Evolutionary conservation across 2,113 vertebrate species (phyloP).

Genomic region (Chauna torquata): DNA sequence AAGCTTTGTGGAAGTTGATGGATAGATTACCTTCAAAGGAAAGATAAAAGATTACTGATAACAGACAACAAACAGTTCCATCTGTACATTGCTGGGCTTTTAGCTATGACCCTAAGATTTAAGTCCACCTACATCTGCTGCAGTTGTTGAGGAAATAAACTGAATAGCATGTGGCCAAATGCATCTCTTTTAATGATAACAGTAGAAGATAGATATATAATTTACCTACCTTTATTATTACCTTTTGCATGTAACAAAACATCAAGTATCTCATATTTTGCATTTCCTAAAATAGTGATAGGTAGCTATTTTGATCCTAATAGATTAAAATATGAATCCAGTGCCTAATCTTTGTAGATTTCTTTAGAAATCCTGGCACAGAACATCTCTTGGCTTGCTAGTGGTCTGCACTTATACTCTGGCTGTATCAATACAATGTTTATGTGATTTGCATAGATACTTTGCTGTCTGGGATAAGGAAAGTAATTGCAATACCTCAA

Average conservation of each 20-base stretch:
- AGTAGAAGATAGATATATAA: not conserved
- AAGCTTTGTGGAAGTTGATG: not conserved
- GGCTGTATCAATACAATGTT: not conserved
- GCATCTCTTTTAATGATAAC: not conserved
- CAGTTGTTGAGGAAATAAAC: not conserved
- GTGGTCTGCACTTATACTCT: not conserved
- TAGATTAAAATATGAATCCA: not conserved
- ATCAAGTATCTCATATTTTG: not conserved
- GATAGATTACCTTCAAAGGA: not conserved
- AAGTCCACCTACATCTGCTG: not conserved
- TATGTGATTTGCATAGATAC: not conserved
- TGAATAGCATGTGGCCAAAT: not conserved
- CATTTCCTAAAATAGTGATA: not conserved
- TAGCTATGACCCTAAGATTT: not conserved
- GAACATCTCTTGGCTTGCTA: not conserved
- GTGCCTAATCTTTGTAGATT: not conserved
- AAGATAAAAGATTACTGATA: slow-evolving; percentile 24
- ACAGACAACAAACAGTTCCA: not conserved
- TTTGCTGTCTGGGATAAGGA: not conserved
- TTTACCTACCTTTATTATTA: not conserved
- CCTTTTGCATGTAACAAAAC: not conserved
- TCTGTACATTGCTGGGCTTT: not conserved
- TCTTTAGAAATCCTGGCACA: not conserved
- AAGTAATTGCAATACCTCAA: not conserved
- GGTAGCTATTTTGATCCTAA: not conserved